Conservation (phyloP, 2,113 vertebrate genomes). For the Callipepla squamata region DNA sequence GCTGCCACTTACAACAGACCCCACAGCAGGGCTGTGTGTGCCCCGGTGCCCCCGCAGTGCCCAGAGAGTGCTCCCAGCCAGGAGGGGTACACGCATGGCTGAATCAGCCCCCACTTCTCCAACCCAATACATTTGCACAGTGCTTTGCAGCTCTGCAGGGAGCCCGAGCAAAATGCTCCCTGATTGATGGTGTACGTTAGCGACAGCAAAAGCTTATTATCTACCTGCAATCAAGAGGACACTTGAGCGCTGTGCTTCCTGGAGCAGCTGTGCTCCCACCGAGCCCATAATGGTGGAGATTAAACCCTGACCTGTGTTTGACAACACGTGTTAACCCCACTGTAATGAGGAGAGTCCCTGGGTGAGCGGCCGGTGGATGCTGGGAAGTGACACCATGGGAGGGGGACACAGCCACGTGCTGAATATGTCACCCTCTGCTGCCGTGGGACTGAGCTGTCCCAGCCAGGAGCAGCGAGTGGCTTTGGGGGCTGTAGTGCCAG, state of each 20-base stretch:
- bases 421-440: not conserved
- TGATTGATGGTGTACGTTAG: not conserved
- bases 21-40: not conserved
- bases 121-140: not conserved
- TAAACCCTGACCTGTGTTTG: slow-evolving; percentile 65
- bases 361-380: not conserved
- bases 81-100: rapidly evolving
- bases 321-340: not conserved
- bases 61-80: not conserved
- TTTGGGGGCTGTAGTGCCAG: too few relatives aligned
- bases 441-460: not conserved
- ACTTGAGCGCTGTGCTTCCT: not conserved
- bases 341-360: not conserved
- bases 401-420: rapidly evolving
- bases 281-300: slow-evolving; percentile 17
- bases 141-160: not conserved
- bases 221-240: slow-evolving; percentile 55
- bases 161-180: not conserved
- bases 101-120: not conserved
- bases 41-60: rapidly evolving
- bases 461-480: not conserved
- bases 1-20: not conserved
- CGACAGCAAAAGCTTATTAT: slow-evolving; percentile 42
- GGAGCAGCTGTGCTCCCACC: not conserved
- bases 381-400: not conserved